Base-by-base conservation (phyloP, 2,888 invertebrate species). In the Deilephila porcellus region DNA sequence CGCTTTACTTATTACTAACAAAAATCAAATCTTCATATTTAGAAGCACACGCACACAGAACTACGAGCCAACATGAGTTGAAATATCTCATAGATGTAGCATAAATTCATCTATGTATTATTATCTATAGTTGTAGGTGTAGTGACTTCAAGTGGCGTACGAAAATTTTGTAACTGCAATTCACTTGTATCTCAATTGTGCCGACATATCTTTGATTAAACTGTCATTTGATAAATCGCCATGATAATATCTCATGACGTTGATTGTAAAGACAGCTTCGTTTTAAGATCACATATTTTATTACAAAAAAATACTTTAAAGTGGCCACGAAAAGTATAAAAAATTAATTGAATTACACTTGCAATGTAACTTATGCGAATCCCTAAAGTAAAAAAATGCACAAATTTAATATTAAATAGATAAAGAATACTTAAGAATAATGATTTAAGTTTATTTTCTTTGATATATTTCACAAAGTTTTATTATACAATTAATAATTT, bases 391-490 rank as follows among this genome's bases (percentile, higher is more conserved):
- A 25, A 1, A 25, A 25, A 25, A 25, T 25, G 25, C 25, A 25
- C 25, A 25, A 25, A 25, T 25, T 19, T 37, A 37, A n/a, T n/a
- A 20, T 45, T 45, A 14, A 11, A 8, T 8, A 37, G 8, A 45
- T 14, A 3, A 64, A 59, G 45, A 56, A 70, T 64, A 19, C 71
- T 32, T 74, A 34, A 25, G 71, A 20, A 52, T 71, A 32, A 71
- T 34, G 67, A 73, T 32, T 45, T 34, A 37, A 29, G n/a, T n/a
- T 67, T 56, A 25, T 64, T 70, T 53, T 4, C 2, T 11, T 34
- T 64, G 60, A 73, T 81, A 74, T 80, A 84, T 77, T 91, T 91
- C 92, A 91, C 91, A 91, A 92, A 90, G 92, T 91, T 87, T 85
- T 74, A 37, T 29, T 8, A 60, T 64, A 59, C 25, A 25, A 25